Evolutionary conservation across 2,797 vertebrate genomes (phyloP).

Genomic region (Eulemur mongoz): DNA sequence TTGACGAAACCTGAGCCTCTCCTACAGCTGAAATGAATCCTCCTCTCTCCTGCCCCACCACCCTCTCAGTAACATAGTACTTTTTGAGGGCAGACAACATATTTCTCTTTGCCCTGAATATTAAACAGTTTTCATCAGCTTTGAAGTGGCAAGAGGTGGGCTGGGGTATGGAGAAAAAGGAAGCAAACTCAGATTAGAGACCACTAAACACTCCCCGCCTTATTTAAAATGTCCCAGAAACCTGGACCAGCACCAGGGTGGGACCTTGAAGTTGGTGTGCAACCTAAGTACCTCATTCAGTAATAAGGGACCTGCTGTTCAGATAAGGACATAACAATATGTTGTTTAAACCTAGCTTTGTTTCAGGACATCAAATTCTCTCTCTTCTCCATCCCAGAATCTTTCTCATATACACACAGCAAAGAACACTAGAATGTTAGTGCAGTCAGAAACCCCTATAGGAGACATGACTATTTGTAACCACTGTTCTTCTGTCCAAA

Average conservation of each 20-base stretch:
- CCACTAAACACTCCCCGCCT: accelerated
- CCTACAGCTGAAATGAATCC: not conserved
- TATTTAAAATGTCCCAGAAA: not conserved
- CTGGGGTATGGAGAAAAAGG: not conserved
- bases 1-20: not conserved
- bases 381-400: not conserved
- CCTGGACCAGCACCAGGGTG: not conserved
- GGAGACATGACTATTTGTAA: not conserved
- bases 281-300: not conserved
- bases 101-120: not conserved
- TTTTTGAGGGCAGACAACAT: not conserved
- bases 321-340: not conserved
- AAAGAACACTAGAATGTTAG: not conserved
- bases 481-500: not conserved
- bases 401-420: not conserved
- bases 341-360: not conserved
- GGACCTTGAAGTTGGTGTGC: not conserved
- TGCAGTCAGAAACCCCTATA: not conserved
- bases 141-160: not conserved
- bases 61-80: not conserved
- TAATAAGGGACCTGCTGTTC: not conserved
- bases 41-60: not conserved
- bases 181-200: not conserved
- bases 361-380: not conserved
- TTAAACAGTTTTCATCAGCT: not conserved